Base-by-base conservation (phyloP, 2,888 invertebrate genomes). In the Lepidonotus clava region DNA sequence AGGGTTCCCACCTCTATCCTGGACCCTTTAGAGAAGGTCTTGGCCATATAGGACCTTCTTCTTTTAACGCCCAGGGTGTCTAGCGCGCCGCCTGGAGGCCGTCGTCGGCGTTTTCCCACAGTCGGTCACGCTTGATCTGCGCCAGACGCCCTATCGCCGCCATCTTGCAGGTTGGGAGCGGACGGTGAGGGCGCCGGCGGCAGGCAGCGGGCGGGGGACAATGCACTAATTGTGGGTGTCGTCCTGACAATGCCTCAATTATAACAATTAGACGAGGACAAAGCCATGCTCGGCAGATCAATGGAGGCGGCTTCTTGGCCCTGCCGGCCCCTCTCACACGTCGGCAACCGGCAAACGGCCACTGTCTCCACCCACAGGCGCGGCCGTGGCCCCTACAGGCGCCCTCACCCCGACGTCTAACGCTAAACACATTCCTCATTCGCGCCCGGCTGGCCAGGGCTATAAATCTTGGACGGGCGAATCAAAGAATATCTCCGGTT, bases 181-280 rank as follows among this genome's bases (percentile, higher is more conserved):
- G 18, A 46, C 8, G 46, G 46, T 46, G 8, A 46, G 18, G 8
- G 46, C 46, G 46, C 46, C 18, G 46, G 46, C 46, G 46, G 46
- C 8, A 18, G 46, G 71, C 36, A 21, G 36, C 36, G 34, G 71
- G 71, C 11, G 71, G 71, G 36, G 71, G 46, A 46, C 80, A 80
- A 80, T 80, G 18, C 46, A 32, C 46, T 80, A 80, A 80, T 80
- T 80, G 80, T 46, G 51, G 80, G 46, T 80, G 46, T 41, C 80
- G 80, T 51, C 51, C 28, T 51, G 46, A 80, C 80, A 80, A 80
- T 80, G 46, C 32, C 51, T 18, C 80, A 80, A 80, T 80, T 80
- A 80, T 80, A 80, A 80, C 80, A 80, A 80, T 80, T 80, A 80
- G 41, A 46, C 24, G 24, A 21, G 28, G n/a, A 80, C 80, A 80